Percentiles rank a stretch among this genome's conserved stretches.
phyloP scores from a whole-genome alignment of 2,113 vertebrate species.

The Gavialis gangeticus region DNA sequence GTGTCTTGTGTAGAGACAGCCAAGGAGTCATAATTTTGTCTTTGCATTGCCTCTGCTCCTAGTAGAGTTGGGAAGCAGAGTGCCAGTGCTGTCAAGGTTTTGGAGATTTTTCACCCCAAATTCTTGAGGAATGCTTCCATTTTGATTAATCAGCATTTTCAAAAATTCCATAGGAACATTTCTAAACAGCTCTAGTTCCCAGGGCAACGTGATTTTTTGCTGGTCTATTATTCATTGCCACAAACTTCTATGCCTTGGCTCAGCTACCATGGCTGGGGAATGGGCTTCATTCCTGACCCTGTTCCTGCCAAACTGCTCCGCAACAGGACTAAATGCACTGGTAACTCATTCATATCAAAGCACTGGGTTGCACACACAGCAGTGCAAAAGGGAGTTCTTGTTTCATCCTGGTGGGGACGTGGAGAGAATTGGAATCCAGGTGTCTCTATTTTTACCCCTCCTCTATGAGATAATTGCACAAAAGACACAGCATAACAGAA shows the following conservation, averaged over 20 bases:
- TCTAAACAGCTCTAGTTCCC: neutral
- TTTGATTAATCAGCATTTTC: neutral
- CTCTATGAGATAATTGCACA: too few species aligned
- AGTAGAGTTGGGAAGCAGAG: too few species aligned
- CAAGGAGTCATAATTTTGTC: too few species aligned
- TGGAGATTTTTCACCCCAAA: neutral
- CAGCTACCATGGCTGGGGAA: neutral
- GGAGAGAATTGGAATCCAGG: fast-evolving
- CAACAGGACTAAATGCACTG: neutral
- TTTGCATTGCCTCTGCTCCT: too few species aligned
- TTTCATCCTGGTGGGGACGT: neutral
- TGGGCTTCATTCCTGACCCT: neutral
- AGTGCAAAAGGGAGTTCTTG: too few species aligned
- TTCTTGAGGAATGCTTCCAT: neutral
- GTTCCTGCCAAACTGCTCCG: neutral
- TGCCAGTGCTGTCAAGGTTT: too few species aligned
- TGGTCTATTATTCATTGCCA: fast-evolving
- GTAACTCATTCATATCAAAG: too few species aligned
- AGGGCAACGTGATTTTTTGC: neutral
- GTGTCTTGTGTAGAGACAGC: too few species aligned
- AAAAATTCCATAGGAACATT: neutral
- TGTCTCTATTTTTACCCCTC: neutral
- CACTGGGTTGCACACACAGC: too few species aligned
- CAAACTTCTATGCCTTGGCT: neutral
- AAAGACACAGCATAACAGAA: neutral